phyloP scores from a whole-genome alignment of 2,888 invertebrate genomes.

The Girardia tigrina region DNA sequence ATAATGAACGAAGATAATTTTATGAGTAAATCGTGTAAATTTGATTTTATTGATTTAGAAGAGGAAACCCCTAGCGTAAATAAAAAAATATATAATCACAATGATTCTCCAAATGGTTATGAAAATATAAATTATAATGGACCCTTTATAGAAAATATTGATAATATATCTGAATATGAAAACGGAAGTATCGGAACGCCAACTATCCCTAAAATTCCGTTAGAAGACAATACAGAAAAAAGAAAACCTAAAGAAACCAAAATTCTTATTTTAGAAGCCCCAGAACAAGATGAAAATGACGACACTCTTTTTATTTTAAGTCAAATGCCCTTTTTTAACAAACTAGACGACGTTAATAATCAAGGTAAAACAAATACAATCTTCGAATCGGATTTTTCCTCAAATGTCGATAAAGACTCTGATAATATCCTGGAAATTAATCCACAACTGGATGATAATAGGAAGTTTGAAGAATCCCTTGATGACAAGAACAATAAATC shows the following conservation, averaged over 20 bases:
- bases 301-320: neutral
- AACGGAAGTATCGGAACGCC: neutral
- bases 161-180: neutral
- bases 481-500: neutral
- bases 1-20: neutral
- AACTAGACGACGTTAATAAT: neutral
- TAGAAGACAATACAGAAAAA: neutral
- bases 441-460: neutral
- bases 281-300: neutral
- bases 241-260: neutral
- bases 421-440: neutral
- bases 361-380: neutral
- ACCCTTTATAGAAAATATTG: neutral
- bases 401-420: neutral
- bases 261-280: neutral
- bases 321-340: neutral
- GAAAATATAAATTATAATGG: neutral
- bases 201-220: neutral
- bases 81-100: neutral
- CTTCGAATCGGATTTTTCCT: neutral
- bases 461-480: neutral
- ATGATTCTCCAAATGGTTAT: conserved; percentile 5
- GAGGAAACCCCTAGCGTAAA: neutral
- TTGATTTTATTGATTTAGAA: neutral
- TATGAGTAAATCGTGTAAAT: neutral